Evolutionary conservation across 2,113 vertebrate genomes (phyloP), one percentile per base, ranked within the genome.

Genomic region (Oceanites oceanicus): DNA sequence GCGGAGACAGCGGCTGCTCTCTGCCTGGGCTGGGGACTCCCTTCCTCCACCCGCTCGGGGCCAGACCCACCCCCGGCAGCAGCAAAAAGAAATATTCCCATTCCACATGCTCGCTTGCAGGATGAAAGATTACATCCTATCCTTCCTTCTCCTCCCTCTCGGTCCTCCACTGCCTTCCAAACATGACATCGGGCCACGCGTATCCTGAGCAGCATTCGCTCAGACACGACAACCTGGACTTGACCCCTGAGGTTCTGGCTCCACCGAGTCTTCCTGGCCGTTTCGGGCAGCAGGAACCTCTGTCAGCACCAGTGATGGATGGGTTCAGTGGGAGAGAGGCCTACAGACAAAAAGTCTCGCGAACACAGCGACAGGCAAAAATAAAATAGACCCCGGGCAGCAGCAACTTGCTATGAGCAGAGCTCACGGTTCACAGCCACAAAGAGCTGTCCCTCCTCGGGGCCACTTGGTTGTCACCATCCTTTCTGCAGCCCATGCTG

Each of bases 161-260:
- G 12, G 93, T 96, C 90, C 93, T 91, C 55, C 4, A 5, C 82
- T 92, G 96, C 87, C 87, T 87, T 94, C 86, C 87, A 85, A 97
- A 93, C 17, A 47, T 15, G 67, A 87, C 10, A 56, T 25, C 13
- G 32, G 73, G 53, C 93, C 15, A 4, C 4, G 36, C 14, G 81
- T 93, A 94, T 94, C 93, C 95, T 80, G 77, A 95, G 87, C 87
- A 88, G 80, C 3, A 0, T 72, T 95, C 0, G 0, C 91, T 96
- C 88, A 97, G 96, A 95, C 92, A 72, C 25, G 27, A 97, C 98
- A 98, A 97, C 98, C 98, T 98, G 98, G 98, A 99, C 98, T 99
- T 99, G 98, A 98, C 98, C 98, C 97, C 98, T 97, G 98, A 89
- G 97, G 97, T 98, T 97, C 98, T 98, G 98, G 98, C 98, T 98